Conservation (phyloP, 2,888 invertebrate species). For the Mythimna pallens region DNA sequence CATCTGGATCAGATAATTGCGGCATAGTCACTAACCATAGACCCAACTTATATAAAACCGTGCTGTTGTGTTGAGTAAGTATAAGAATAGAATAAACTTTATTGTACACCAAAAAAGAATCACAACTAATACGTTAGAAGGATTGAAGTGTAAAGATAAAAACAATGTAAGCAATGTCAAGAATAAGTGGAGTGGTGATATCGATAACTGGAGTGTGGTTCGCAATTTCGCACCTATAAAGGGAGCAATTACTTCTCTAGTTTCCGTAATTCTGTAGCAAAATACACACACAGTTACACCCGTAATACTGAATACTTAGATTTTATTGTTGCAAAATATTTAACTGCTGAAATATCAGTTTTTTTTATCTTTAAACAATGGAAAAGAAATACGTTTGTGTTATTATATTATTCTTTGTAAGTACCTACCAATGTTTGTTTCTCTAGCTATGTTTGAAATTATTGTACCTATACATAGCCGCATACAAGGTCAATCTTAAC, state of each 20-base stretch:
- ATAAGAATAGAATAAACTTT: no score
- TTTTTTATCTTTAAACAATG: slow-evolving; percentile 35
- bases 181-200: neutral
- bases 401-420: slow-evolving; percentile 67
- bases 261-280: slow-evolving; percentile 31
- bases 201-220: slow-evolving; percentile 16
- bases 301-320: slow-evolving; percentile 36
- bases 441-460: no score
- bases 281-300: neutral
- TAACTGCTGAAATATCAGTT: slow-evolving; percentile 4
- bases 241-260: slow-evolving; percentile 3
- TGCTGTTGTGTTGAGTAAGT: no score
- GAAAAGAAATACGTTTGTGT: slow-evolving; percentile 60
- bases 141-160: neutral
- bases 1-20: no score
- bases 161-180: neutral
- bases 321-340: slow-evolving; percentile 18
- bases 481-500: no score
- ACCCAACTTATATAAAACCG: no score
- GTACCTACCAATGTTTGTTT: slow-evolving; percentile 43
- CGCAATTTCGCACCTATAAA: slow-evolving; percentile 36
- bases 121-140: no score
- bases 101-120: no score
- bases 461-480: neutral
- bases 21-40: no score